Evolutionary conservation across 1,140 invertebrate genomes (phyloP).

Genomic region (Triops cancriformis): DNA sequence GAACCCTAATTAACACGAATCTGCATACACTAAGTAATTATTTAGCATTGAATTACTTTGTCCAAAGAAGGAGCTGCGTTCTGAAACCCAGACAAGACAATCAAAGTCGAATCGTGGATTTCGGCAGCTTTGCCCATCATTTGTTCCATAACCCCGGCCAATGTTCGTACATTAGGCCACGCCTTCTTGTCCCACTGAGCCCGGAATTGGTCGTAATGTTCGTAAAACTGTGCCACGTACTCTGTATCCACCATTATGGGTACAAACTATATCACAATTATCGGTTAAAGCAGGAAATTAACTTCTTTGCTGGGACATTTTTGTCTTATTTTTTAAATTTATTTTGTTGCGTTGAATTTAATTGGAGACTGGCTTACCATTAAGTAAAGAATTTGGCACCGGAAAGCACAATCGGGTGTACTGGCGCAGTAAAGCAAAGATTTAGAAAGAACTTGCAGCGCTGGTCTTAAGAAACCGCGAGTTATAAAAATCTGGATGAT

Average conservation of each 20-base stretch:
- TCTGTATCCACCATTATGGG: not conserved
- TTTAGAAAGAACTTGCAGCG: not conserved
- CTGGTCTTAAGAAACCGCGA: not conserved
- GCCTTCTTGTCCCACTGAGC: conserved; percentile 7
- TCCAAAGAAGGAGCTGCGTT: not conserved
- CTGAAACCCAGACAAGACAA: not conserved
- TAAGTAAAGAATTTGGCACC: not conserved
- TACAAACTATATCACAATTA: not conserved
- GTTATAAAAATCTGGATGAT: not conserved
- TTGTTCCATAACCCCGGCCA: not conserved
- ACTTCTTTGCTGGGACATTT: too few species aligned
- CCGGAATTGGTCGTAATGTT: not conserved
- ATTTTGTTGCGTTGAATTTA: too few species aligned
- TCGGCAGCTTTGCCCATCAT: not conserved
- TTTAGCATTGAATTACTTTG: not conserved
- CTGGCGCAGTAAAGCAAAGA: not conserved
- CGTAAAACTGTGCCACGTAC: not conserved
- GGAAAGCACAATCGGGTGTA: not conserved
- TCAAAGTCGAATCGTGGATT: not conserved
- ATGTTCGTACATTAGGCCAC: not conserved
- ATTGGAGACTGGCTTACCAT: too few species aligned
- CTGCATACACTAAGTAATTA: too few species aligned
- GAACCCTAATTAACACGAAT: not conserved
- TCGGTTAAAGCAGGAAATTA: not conserved
- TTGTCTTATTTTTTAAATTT: too few species aligned